phyloP scores from a whole-genome alignment of 2,888 invertebrate species.

The Ennomos fuscantarius region DNA sequence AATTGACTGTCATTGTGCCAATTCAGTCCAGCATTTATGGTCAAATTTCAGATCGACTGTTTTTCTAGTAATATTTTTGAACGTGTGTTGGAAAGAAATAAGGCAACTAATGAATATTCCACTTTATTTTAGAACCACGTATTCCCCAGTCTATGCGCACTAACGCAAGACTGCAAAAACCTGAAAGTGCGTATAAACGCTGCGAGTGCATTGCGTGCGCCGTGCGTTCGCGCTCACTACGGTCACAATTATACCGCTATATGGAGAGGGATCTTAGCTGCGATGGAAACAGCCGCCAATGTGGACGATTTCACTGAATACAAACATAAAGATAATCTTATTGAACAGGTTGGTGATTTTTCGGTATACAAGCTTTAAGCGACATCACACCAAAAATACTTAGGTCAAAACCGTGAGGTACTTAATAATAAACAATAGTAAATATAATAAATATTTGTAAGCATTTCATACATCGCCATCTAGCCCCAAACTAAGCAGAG shows the following conservation, averaged over 20 bases:
- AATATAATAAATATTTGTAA: too few relatives aligned
- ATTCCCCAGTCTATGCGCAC: constrained; percentile 86
- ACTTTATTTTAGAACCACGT: constrained; percentile 81
- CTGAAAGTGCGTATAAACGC: constrained; percentile 97
- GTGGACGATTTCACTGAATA: constrained; percentile 94
- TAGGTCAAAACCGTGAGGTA: background rate
- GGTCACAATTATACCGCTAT: constrained; percentile 85
- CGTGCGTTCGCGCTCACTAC: constrained; percentile 86
- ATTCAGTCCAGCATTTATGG: too few relatives aligned
- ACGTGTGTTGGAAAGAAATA: too few relatives aligned
- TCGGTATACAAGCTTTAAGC: background rate
- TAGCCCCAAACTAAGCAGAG: too few relatives aligned
- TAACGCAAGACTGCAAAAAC: constrained; percentile 91
- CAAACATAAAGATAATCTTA: constrained; percentile 93
- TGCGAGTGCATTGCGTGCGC: constrained; percentile 89
- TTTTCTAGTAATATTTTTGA: too few relatives aligned
- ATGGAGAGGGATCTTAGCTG: constrained; percentile 90
- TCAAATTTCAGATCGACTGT: too few relatives aligned
- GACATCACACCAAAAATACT: background rate
- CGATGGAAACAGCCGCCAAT: constrained; percentile 91
- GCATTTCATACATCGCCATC: too few relatives aligned
- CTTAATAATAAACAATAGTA: background rate
- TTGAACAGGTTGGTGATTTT: constrained; percentile 88
- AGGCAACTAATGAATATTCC: too few relatives aligned
- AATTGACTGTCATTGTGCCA: too few relatives aligned